A percentile compares a stretch with the other conserved stretches of the same genome.
Conservation (phyloP, 2,113 vertebrate genomes). For the Chionomys nivalis region DNA sequence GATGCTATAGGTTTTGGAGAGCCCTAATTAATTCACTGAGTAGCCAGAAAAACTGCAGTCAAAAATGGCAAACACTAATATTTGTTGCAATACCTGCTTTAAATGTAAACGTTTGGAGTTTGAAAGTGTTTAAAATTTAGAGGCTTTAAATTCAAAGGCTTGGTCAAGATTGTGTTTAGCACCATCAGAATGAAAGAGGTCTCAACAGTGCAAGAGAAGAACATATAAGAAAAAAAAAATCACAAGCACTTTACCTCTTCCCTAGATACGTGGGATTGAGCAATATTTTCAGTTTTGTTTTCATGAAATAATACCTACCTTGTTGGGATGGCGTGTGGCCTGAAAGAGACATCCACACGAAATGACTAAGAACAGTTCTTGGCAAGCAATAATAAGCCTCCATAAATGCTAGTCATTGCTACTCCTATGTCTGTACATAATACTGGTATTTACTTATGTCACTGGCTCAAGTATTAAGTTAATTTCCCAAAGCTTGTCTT, state of each 20-base stretch:
- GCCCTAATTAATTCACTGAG: background rate
- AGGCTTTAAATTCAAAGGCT: background rate
- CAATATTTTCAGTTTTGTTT: background rate
- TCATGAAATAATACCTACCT: background rate
- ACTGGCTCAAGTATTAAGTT: background rate
- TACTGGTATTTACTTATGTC: background rate
- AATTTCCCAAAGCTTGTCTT: conserved; percentile 8
- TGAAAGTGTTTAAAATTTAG: background rate
- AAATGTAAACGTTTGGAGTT: background rate
- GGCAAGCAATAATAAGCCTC: background rate
- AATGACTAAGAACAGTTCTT: conserved; percentile 26
- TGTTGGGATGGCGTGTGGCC: background rate
- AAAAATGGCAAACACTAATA: conserved; percentile 6
- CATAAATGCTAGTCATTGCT: background rate
- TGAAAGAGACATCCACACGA: background rate
- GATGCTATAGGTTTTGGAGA: background rate
- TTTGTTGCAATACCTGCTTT: background rate
- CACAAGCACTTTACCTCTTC: background rate
- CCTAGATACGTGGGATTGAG: background rate
- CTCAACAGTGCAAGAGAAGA: background rate
- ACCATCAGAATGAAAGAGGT: background rate
- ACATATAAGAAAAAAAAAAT: background rate
- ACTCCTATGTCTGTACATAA: background rate
- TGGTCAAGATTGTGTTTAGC: background rate
- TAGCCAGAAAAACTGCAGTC: background rate